These are phyloP conservation scores for Diorhabda sublineata DNA, from an alignment of 1,140 invertebrate genomes.

Conservation along the genomic window DNA sequence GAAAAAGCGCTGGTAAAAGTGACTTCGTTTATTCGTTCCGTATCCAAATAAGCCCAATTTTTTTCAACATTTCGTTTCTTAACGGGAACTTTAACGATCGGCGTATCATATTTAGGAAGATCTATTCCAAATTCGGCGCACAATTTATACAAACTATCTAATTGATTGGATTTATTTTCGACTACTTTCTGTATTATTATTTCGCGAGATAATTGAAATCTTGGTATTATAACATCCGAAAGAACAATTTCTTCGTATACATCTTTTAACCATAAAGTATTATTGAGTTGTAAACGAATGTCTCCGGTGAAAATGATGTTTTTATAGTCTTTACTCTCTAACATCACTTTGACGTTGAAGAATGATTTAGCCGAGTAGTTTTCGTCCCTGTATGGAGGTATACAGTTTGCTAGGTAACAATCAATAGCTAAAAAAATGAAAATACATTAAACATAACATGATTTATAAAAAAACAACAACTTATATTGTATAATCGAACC, in stretches of 20 bases:
- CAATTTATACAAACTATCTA: slow-evolving; percentile 31
- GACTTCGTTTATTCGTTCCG: slow-evolving; percentile 27
- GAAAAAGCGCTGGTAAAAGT: slow-evolving; percentile 27
- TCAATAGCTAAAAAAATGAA: slow-evolving; percentile 31
- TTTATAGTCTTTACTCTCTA: slow-evolving; percentile 21
- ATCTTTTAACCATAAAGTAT: slow-evolving; percentile 36
- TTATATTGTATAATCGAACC: neutral
- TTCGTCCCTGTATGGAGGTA: slow-evolving; percentile 34
- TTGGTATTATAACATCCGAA: slow-evolving; percentile 24
- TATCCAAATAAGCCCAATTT: slow-evolving; percentile 35
- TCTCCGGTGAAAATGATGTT: slow-evolving; percentile 24
- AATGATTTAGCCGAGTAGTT: slow-evolving; percentile 24
- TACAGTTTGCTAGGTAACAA: slow-evolving; percentile 34
- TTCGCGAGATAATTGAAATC: slow-evolving; percentile 30
- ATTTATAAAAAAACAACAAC: neutral
- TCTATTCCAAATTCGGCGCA: slow-evolving; percentile 28
- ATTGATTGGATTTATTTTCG: slow-evolving; percentile 17
- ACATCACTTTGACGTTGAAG: slow-evolving; percentile 8
- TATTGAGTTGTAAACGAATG: slow-evolving; percentile 32
- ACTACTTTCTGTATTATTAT: slow-evolving; percentile 27
- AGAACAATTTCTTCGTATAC: slow-evolving; percentile 28
- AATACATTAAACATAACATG: neutral
- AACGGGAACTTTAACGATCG: neutral
- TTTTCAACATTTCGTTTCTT: slow-evolving; percentile 21
- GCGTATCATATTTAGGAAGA: slow-evolving; percentile 31